Base-by-base conservation (phyloP, 2,888 invertebrate genomes). In the Alloplasta piceator region DNA sequence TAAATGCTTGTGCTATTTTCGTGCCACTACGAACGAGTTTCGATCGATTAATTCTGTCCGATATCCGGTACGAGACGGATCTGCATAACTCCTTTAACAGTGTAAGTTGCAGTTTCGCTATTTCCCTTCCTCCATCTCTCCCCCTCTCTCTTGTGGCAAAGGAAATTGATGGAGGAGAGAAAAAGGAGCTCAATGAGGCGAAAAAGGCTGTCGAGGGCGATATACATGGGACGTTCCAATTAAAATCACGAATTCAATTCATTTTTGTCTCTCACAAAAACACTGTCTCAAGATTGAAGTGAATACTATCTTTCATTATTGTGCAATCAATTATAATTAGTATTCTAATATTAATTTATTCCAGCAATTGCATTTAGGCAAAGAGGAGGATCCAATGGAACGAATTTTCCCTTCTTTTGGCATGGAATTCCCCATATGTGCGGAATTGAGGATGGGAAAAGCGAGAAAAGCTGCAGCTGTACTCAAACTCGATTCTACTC, bases 21-120 rank as follows among this genome's bases (percentile, higher is more conserved):
- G 50, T 36, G 7, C 60, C 14, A 60, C 6, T 48, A 75, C 43
- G 52, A 41, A 60, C 46, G 48, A 61, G 55, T 67, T 67, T 63
- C 72, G 50, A 80, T 80, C 80, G 80, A 67, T 72, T 72, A 80
- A 61, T 71, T 71, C 70, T 46, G 74, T 38, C 71, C 66, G 79
- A 75, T 80, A 79, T 78, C 68, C 78, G 73, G 56, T 50, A 14
- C 12, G 64, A 52, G 74, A 70, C 71, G 66, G 39, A 72, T 80
- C 61, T 72, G 71, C 80, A 72, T 80, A 80, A 76, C 76, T 76
- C 61, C n/a, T 50, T 60, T 26, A n/a, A 10, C 61, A 43, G 7
- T 64, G 12, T 14, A 52, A 52, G 12, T 14, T 6, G 16, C 16
- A 52, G 12, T 46, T 7, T 55, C 14, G 16, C 60, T 39, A 7